Base-by-base conservation (phyloP, 2,888 invertebrate genomes). In the Crematogaster levior region DNA sequence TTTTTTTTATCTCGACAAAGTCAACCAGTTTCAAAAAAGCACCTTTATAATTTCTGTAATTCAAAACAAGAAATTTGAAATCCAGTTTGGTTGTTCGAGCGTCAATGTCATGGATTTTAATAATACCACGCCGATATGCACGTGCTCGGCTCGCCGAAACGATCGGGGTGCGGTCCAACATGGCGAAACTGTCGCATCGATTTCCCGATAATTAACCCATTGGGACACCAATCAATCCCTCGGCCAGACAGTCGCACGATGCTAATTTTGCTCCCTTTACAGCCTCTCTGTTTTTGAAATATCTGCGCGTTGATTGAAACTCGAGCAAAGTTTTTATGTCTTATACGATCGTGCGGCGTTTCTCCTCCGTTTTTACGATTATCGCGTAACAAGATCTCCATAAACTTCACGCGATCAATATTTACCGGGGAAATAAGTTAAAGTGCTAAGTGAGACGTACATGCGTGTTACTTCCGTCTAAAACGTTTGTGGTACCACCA, bases 101-200 rank as follows among this genome's bases (percentile, higher is more conserved):
- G 7, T 18, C 5, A 51, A 77, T 48, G 12, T 51, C 30, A 10
- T 2, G 21, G n/a, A 30, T 30, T 63, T 68, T 34, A n/a, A n/a
- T n/a, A n/a, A n/a, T n/a, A 6, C 5, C n/a, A 58, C 5, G 73
- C 37, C 15, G 65, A 15, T 53, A 77, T 75, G 83, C 90, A 88
- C 90, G 88, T 89, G 88, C 60, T 88, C 58, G 53, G 37, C 43
- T 46, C 40, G 7, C 34, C 60, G 34, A 86, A 90, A 90, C 88
- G 87, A 90, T 89, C 90, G 90, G 93, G 93, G 94, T 93, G 93
- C 93, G 94, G 93, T 92, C 89, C 93, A 94, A 94, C 91, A 94
- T 94, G 93, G 89, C 83, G 63, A 88, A 83, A 84, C 80, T 81
- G 84, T 91, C 85, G 86, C 88, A 91, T 92, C 88, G 90, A 91